Conservation (phyloP, 2,797 vertebrate genomes). For the Lepilemur septentrionalis region DNA sequence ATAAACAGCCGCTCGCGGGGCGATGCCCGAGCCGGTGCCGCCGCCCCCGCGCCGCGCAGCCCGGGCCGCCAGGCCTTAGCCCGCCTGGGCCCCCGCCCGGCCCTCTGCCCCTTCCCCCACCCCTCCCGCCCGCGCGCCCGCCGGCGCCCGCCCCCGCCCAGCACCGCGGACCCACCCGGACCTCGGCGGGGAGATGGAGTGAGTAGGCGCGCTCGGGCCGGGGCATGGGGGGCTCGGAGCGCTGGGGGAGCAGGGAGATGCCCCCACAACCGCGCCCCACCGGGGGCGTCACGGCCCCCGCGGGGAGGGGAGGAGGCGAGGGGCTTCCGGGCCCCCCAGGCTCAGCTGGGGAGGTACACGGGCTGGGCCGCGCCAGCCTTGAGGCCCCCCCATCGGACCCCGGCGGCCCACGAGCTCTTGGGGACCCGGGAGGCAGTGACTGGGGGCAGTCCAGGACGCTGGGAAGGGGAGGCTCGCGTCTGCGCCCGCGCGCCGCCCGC, state of each 20-base stretch:
- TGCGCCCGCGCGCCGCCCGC: neutral
- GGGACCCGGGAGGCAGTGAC: neutral
- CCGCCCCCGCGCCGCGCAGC: slow-evolving; percentile 69
- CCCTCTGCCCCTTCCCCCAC: neutral
- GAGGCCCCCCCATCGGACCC: neutral
- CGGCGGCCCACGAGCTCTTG: neutral
- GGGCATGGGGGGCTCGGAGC: neutral
- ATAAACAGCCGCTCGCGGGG: slow-evolving; percentile 75
- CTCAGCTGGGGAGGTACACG: neutral
- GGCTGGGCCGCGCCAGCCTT: neutral
- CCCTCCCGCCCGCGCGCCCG: neutral
- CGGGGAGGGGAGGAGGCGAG: neutral
- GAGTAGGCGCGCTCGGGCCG: slow-evolving; percentile 61
- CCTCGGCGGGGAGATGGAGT: slow-evolving; percentile 74
- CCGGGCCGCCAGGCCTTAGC: slow-evolving; percentile 63
- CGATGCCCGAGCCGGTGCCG: slow-evolving; percentile 74
- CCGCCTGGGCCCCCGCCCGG: neutral
- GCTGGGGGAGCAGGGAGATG: neutral
- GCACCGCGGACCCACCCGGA: slow-evolving; percentile 53
- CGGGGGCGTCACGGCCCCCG: neutral
- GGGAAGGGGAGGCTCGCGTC: neutral
- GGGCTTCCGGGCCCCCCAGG: neutral
- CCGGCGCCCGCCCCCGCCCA: neutral
- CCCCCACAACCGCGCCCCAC: neutral
- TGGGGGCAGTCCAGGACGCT: neutral